These are phyloP conservation scores for Pachydiplax longipennis DNA, from an alignment of 2,888 invertebrate genomes.

Conservation along the genomic window DNA sequence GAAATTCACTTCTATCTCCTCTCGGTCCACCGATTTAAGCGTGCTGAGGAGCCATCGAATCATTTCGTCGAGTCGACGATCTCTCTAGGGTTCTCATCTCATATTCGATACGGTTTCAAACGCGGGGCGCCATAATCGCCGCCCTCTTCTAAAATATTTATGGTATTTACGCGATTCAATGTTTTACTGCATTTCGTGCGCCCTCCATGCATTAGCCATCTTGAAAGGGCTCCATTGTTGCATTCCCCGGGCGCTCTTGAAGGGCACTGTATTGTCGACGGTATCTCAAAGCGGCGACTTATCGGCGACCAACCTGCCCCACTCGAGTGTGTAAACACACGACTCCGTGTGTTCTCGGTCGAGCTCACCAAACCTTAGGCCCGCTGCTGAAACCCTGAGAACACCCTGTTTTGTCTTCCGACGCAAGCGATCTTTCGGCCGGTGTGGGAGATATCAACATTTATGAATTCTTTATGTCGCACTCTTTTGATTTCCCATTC, in stretches of 20 bases:
- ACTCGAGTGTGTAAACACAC: background rate
- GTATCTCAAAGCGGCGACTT: background rate
- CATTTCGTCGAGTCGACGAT: too few species aligned
- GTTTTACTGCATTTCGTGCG: background rate
- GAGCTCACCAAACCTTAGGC: background rate
- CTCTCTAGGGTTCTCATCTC: background rate
- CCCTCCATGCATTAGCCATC: background rate
- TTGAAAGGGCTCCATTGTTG: conserved; percentile 16
- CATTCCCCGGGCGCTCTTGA: background rate
- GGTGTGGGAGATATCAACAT: too few species aligned
- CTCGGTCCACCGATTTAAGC: too few species aligned
- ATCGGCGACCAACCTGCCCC: background rate
- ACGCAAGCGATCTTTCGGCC: background rate
- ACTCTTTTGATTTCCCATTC: too few species aligned
- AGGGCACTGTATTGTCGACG: conserved; percentile 21
- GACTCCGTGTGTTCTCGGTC: background rate
- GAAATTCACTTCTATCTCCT: too few species aligned
- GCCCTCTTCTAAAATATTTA: background rate
- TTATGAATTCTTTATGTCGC: too few species aligned
- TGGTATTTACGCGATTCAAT: background rate
- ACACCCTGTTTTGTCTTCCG: background rate
- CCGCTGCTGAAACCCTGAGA: background rate
- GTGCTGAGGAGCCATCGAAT: too few species aligned
- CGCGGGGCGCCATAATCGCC: background rate
- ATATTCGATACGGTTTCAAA: background rate